These are phyloP conservation scores for Drosophila miranda DNA, from an alignment of 1,140 invertebrate species.

Conservation along the genomic window DNA sequence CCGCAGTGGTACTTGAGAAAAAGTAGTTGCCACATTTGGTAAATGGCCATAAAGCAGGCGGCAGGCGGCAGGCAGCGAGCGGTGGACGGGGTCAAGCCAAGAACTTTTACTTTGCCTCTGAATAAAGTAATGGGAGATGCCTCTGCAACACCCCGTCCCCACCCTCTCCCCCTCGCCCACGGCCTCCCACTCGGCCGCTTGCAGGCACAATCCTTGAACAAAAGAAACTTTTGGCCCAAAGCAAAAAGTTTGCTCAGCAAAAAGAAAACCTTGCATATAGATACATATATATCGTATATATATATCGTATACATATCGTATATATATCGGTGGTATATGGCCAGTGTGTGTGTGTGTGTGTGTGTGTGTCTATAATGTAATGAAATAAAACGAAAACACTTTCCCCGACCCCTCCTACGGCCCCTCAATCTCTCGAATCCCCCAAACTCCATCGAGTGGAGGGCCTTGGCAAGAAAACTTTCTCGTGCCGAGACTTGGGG, in stretches of 20 bases:
- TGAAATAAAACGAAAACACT: conserved; percentile 60
- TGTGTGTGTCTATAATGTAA: conserved; percentile 49
- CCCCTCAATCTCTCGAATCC: conserved; percentile 1
- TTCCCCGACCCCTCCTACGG: background rate
- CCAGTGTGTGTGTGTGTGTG: too few species aligned
- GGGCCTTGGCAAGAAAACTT: conserved; percentile 75
- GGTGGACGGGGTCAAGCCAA: conserved; percentile 45
- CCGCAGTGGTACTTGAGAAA: conserved; percentile 80
- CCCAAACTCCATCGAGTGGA: conserved; percentile 27
- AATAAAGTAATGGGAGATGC: conserved; percentile 66
- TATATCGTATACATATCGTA: background rate
- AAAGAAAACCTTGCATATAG: conserved; percentile 64
- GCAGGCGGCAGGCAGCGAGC: background rate
- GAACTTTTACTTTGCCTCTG: conserved; percentile 78
- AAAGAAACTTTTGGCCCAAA: conserved; percentile 65
- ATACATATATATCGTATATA: conserved; percentile 26
- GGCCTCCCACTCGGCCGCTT: conserved; percentile 19
- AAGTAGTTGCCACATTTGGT: conserved; percentile 72
- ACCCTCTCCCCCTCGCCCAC: conserved; percentile 17
- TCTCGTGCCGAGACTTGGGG: conserved; percentile 56
- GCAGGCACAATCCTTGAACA: conserved; percentile 8
- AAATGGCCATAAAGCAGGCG: conserved; percentile 41
- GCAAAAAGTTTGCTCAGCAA: conserved; percentile 70
- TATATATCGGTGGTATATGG: conserved; percentile 10
- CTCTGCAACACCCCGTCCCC: background rate